Evolutionary conservation across 2,888 invertebrate genomes (phyloP).

Genomic region (Drosophila ustulata): DNA sequence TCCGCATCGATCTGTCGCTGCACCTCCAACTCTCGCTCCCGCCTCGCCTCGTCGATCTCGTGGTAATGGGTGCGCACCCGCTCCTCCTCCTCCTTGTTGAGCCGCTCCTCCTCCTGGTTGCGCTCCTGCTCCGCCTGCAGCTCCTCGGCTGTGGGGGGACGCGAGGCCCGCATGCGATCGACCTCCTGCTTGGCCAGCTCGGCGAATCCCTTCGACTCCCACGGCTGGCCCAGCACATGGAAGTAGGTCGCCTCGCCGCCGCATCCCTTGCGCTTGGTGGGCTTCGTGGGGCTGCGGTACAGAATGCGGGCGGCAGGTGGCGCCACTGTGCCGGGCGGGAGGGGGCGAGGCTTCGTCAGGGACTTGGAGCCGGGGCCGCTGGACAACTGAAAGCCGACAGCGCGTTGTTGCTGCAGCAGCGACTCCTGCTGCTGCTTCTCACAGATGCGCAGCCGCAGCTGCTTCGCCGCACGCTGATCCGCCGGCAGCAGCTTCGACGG

Average conservation of each 20-base stretch:
- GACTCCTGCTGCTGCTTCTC: conserved; percentile 43
- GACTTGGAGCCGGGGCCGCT: neutral
- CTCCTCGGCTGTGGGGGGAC: conserved; percentile 55
- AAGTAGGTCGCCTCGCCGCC: conserved; percentile 67
- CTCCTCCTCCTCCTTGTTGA: conserved; percentile 58
- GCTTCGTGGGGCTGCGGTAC: conserved; percentile 2
- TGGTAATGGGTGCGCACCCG: conserved; percentile 53
- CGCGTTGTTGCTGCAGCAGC: conserved; percentile 22
- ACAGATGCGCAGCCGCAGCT: conserved; percentile 26
- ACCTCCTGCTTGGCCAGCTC: conserved; percentile 51
- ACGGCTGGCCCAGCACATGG: conserved; percentile 60
- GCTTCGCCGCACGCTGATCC: conserved; percentile 15
- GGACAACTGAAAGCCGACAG: conserved; percentile 7
- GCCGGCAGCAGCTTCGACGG: conserved; percentile 9
- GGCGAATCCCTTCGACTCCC: conserved; percentile 69
- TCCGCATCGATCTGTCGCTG: conserved; percentile 47
- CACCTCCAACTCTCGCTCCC: conserved; percentile 56
- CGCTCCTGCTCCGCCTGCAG: conserved; percentile 43
- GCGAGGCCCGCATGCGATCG: conserved; percentile 51
- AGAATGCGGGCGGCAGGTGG: conserved; percentile 9
- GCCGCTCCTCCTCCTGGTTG: conserved; percentile 52
- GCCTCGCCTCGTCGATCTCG: conserved; percentile 58
- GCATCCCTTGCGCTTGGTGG: conserved; percentile 25
- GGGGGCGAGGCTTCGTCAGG: neutral
- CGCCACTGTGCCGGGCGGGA: conserved; percentile 64